These are phyloP conservation scores for Mola mola DNA, from an alignment of 2,113 vertebrate species.

Conservation along the genomic window DNA sequence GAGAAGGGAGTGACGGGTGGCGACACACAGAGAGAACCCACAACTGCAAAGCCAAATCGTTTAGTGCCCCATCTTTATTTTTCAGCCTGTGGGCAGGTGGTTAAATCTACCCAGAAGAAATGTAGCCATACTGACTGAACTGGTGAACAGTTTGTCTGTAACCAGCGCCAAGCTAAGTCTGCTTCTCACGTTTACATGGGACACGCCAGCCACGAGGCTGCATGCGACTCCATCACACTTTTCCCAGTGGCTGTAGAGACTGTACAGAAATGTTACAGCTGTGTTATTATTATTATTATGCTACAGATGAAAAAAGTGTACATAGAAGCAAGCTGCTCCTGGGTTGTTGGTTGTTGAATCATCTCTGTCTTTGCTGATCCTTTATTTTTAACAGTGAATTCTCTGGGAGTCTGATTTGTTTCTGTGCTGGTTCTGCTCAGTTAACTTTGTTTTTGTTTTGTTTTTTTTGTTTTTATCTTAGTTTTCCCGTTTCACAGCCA, in stretches of 20 bases:
- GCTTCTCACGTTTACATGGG: constrained; percentile 69
- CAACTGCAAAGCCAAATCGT: constrained; percentile 64
- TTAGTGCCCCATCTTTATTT: constrained; percentile 40
- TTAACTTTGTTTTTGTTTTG: not conserved
- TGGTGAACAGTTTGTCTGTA: constrained; percentile 48
- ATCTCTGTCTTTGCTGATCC: constrained; percentile 30
- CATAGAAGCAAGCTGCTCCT: constrained; percentile 57
- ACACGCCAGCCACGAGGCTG: constrained; percentile 64
- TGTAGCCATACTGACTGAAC: constrained; percentile 66
- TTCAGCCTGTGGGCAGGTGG: constrained; percentile 60
- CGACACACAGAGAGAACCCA: constrained; percentile 8
- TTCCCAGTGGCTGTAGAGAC: constrained; percentile 52
- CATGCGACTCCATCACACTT: constrained; percentile 58
- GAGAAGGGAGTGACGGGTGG: constrained; percentile 1
- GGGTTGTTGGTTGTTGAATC: constrained; percentile 36
- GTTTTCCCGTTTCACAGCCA: constrained; percentile 10
- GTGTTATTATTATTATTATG: constrained; percentile 41
- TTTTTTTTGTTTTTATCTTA: not conserved
- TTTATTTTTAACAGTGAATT: constrained; percentile 44
- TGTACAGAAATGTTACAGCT: constrained; percentile 49
- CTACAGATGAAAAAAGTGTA: constrained; percentile 55
- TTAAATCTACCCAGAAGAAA: constrained; percentile 47
- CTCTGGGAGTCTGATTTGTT: constrained; percentile 52
- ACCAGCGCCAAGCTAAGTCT: constrained; percentile 54
- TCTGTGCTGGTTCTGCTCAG: constrained; percentile 16